Conservation (phyloP, 2,888 invertebrate genomes). For the Asteroscopus sphinx region DNA sequence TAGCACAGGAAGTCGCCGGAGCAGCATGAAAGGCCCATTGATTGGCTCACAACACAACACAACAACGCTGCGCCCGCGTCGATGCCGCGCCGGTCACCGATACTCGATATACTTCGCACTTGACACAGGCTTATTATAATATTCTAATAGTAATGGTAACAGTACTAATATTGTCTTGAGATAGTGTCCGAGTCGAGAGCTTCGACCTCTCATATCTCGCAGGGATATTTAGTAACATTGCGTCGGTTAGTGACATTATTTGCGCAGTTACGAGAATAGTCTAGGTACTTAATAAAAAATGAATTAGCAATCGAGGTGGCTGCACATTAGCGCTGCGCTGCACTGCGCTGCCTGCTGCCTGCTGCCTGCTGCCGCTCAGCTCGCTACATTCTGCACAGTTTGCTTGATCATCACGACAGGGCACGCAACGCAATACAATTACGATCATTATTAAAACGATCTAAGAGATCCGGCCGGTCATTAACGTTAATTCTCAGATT, state of each 20-base stretch:
- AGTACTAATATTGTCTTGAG: neutral
- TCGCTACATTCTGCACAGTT: neutral
- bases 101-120: neutral
- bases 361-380: neutral
- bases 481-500: too few species aligned
- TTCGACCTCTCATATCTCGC: neutral
- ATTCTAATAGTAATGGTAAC: neutral
- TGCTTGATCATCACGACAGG: neutral
- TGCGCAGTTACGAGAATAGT: slow-evolving; percentile 11
- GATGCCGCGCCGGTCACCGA: neutral
- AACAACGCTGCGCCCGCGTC: slow-evolving; percentile 15
- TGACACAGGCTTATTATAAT: neutral
- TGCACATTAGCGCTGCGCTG: slow-evolving; percentile 3
- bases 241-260: neutral
- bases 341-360: neutral
- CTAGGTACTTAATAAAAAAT: slow-evolving; percentile 26
- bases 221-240: neutral
- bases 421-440: too few species aligned
- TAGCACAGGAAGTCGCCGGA: slow-evolving; percentile 12
- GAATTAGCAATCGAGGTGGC: slow-evolving; percentile 45
- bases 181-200: neutral
- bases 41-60: slow-evolving; percentile 29
- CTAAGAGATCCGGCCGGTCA: too few species aligned
- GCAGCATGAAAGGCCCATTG: slow-evolving; percentile 5
- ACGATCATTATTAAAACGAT: too few species aligned